Conservation (phyloP, 2,113 vertebrate species). For the Lonchura striata region DNA sequence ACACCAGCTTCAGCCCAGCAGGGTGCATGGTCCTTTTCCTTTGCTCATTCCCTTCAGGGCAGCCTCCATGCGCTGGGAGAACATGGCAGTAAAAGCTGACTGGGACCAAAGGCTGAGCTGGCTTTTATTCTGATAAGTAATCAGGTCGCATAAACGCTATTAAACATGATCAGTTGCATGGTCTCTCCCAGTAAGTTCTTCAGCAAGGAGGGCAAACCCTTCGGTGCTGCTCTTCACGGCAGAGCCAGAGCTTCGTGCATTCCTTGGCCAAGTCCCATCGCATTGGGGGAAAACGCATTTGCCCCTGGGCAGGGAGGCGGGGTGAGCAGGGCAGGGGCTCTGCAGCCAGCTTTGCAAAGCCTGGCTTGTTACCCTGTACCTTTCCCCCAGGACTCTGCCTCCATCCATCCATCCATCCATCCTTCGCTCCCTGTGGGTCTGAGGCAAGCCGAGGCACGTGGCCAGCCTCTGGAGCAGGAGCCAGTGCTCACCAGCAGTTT, state of each 20-base stretch:
- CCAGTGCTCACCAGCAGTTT: neutral
- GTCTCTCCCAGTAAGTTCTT: neutral
- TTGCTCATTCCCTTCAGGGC: neutral
- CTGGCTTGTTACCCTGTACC: neutral
- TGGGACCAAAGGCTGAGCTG: neutral
- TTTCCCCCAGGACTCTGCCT: neutral
- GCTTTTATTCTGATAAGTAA: constrained; percentile 1
- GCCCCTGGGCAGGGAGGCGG: neutral
- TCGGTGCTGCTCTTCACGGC: rapidly evolving
- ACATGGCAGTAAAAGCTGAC: neutral
- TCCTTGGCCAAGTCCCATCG: rapidly evolving
- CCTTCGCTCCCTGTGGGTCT: neutral
- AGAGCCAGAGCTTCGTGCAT: neutral
- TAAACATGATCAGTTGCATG: neutral
- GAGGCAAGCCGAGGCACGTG: neutral
- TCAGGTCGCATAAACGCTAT: neutral
- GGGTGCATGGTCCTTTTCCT: neutral
- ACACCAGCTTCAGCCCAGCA: neutral
- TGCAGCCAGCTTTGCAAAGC: neutral
- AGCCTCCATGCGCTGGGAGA: neutral
- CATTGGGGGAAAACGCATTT: rapidly evolving
- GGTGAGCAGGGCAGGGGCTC: no score
- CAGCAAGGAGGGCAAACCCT: neutral
- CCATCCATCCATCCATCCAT: neutral
- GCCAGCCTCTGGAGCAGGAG: neutral